Conservation (phyloP, 1,140 invertebrate species). For the Helicoverpa armigera region DNA sequence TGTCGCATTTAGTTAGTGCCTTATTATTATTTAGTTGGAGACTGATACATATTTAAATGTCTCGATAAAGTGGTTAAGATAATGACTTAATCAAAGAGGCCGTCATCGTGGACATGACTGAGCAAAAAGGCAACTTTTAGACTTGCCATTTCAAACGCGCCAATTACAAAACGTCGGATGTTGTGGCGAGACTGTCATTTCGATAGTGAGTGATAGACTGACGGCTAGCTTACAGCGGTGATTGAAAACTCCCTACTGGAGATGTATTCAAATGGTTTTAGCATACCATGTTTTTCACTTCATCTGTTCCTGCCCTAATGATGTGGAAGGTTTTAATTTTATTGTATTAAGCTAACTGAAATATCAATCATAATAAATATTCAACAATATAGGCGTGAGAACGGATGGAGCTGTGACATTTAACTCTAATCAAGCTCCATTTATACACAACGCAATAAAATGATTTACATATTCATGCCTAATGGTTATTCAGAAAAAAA, state of each 20-base stretch:
- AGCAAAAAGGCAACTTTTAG: not conserved
- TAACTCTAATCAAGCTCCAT: constrained; percentile 19
- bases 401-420: constrained; percentile 10
- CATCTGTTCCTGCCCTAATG: no score
- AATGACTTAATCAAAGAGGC: not conserved
- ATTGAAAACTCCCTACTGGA: no score
- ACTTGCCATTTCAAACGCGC: not conserved
- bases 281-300: no score
- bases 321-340: no score
- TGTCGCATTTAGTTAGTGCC: constrained; percentile 1
- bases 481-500: not conserved
- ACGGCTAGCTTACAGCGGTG: no score
- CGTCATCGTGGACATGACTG: not conserved
- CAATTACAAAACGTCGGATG: not conserved
- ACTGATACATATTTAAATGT: constrained; percentile 8
- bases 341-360: not conserved
- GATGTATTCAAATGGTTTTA: no score
- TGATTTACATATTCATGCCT: constrained; percentile 22
- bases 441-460: constrained; percentile 31
- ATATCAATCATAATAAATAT: constrained; percentile 7
- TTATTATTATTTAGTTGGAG: not conserved
- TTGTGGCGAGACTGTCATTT: no score
- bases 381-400: constrained; percentile 2
- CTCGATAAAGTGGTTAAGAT: constrained; percentile 15
- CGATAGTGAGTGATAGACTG: no score